Evolutionary conservation across 2,113 vertebrate species (phyloP), one percentile per base, ranked within the genome.

Genomic region (Cyphotilapia sp.): DNA sequence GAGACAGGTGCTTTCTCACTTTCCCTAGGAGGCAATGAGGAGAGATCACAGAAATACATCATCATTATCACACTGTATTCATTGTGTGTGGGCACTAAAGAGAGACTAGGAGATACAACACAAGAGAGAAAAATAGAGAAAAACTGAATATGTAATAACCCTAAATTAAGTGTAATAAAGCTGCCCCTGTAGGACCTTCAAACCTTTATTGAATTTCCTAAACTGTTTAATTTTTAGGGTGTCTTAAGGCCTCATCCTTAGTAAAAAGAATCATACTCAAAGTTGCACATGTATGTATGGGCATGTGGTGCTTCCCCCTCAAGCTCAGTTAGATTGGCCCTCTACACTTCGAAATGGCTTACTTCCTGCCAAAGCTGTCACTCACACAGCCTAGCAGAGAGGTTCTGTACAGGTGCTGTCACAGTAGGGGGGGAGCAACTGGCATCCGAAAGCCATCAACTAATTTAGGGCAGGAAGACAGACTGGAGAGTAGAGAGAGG

Each of bases 1-100:
- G 51, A 85, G 59, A 87, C 89, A 91, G 56, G 88, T 92, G 90
- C 80, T 93, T 84, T 74, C 57, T 90, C 89, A 78, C 47, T 88
- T 87, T 85, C 83, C 69, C 47, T 12, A 54, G 71, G 42, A 85
- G 84, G 81, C 56, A 84, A 17, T 16, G 61, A 85, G 27, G 54
- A 88, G 51, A 22, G 61, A 86, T 91, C 38, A 80, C 63, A 53
- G 80, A 86, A 19, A 85, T 89, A 71, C 24, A 89, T 89, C 80
- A 84, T 83, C 69, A 82, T 83, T 66, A 66, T 57, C 16, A 85
- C 82, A 83, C 22, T 63, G 38, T 17, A 17, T 10, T 82, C 19
- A 42, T 11, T 47, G 14, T 42, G 8, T 89, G 61, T 51, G 53
- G 45, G 19, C 19, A 10, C 24, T 6, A 74, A 19, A 83, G 9